Evolutionary conservation across 2,888 invertebrate species (phyloP).

Genomic region (Drosophila infuscata): DNA sequence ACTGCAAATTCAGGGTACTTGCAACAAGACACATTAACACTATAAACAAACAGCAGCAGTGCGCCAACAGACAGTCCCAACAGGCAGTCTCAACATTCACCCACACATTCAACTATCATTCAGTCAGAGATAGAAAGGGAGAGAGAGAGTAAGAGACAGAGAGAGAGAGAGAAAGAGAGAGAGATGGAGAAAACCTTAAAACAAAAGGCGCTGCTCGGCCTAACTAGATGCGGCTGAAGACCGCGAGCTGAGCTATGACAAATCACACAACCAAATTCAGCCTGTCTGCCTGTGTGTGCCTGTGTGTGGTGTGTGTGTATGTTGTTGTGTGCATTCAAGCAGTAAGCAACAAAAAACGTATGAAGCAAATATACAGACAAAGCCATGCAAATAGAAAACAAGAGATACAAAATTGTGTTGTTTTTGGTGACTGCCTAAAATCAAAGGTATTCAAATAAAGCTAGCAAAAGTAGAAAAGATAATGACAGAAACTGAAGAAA

Average conservation of each 20-base stretch:
- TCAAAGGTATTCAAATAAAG: background rate
- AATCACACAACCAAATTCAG: slow-evolving; percentile 54
- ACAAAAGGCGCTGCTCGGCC: slow-evolving; percentile 25
- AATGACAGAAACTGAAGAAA: background rate
- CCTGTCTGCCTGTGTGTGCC: slow-evolving; percentile 18
- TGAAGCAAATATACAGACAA: slow-evolving; percentile 4
- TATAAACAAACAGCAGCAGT: slow-evolving; percentile 24
- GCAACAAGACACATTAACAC: slow-evolving; percentile 64
- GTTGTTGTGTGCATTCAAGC: slow-evolving; percentile 57
- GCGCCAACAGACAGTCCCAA: slow-evolving; percentile 15
- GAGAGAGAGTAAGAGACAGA: background rate
- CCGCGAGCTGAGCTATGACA: slow-evolving; percentile 64
- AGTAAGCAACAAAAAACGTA: slow-evolving; percentile 42
- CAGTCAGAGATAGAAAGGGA: background rate
- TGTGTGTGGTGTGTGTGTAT: slow-evolving; percentile 34
- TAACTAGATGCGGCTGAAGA: slow-evolving; percentile 33
- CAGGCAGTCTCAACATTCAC: slow-evolving; percentile 7
- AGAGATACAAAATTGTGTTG: background rate
- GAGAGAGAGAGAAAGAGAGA: background rate
- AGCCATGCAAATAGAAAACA: background rate
- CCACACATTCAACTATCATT: background rate
- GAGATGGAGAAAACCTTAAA: slow-evolving; percentile 4
- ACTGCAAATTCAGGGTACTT: slow-evolving; percentile 21
- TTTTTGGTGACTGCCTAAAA: background rate
- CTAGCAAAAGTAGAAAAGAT: background rate